These are phyloP conservation scores for Gonioctena quinquepunctata DNA, from an alignment of 1,140 invertebrate genomes.

Conservation along the genomic window DNA sequence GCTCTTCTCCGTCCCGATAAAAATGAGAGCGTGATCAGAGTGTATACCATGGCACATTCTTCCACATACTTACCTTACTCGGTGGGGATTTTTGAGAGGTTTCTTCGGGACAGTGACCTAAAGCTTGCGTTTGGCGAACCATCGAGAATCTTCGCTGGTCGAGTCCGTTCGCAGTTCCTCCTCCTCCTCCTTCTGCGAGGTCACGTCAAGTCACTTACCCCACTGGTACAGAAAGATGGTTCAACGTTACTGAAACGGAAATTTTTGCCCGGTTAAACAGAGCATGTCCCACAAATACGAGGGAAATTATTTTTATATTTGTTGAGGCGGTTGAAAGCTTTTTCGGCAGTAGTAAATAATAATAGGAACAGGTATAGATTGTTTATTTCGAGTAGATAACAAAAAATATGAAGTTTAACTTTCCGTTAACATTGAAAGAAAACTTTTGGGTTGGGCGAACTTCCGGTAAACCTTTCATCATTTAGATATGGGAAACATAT, in stretches of 20 bases:
- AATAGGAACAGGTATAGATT: no score
- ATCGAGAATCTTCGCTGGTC: constrained; percentile 14
- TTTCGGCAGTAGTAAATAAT: no score
- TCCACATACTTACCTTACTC: no score
- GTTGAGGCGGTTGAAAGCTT: no score
- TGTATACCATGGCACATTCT: background rate
- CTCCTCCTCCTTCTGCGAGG: no score
- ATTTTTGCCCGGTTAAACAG: background rate
- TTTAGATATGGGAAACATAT: no score
- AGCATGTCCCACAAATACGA: background rate
- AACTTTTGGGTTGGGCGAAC: no score
- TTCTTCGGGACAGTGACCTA: constrained; percentile 26
- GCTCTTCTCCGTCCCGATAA: background rate
- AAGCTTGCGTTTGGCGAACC: constrained; percentile 4
- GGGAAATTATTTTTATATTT: no score
- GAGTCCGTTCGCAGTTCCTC: background rate
- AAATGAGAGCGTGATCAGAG: background rate
- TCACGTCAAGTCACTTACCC: constrained; percentile 27
- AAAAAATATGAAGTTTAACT: no score
- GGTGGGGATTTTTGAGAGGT: constrained; percentile 19
- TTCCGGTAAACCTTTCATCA: no score
- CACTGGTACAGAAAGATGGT: background rate
- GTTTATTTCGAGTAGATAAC: no score
- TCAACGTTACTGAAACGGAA: background rate
- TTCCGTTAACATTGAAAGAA: no score